These are phyloP conservation scores for Caenorhabditis japonica DNA, from an alignment of 2,888 invertebrate genomes.

Conservation along the genomic window DNA sequence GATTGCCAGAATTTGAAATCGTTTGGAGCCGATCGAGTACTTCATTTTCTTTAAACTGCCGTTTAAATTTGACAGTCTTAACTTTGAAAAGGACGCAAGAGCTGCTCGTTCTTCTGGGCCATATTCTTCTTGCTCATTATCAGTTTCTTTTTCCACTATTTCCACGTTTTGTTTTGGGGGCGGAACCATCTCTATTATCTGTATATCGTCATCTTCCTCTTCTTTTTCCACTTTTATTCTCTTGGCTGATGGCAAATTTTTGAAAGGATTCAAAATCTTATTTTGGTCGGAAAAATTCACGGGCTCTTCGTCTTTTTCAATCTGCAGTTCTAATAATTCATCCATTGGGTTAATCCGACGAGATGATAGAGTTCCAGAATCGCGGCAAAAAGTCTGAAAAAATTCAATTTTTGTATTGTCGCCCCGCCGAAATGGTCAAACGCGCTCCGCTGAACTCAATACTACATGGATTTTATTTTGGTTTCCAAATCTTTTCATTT, in stretches of 20 bases:
- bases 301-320: conserved; percentile 47
- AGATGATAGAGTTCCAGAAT: conserved; percentile 23
- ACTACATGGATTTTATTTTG: no score
- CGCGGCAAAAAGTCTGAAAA: conserved; percentile 6
- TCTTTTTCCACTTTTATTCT: conserved; percentile 32
- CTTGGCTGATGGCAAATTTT: conserved; percentile 5
- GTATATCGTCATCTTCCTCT: conserved; percentile 47
- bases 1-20: conserved; percentile 14
- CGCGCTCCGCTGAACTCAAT: no score
- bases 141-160: background rate
- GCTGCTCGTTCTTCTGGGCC: conserved; percentile 18
- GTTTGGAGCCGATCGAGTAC: conserved; percentile 31
- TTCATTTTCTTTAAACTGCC: conserved; percentile 26
- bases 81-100: conserved; percentile 1
- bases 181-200: conserved; percentile 32
- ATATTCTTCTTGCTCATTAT: conserved; percentile 3
- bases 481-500: no score
- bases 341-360: conserved; percentile 14
- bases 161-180: background rate
- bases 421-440: no score
- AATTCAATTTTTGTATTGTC: background rate
- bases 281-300: background rate
- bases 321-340: conserved; percentile 32
- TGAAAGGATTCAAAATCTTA: conserved; percentile 1
- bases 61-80: conserved; percentile 1